Conservation (phyloP, 2,797 vertebrate species). For the Chaetodon trifasciatus region DNA sequence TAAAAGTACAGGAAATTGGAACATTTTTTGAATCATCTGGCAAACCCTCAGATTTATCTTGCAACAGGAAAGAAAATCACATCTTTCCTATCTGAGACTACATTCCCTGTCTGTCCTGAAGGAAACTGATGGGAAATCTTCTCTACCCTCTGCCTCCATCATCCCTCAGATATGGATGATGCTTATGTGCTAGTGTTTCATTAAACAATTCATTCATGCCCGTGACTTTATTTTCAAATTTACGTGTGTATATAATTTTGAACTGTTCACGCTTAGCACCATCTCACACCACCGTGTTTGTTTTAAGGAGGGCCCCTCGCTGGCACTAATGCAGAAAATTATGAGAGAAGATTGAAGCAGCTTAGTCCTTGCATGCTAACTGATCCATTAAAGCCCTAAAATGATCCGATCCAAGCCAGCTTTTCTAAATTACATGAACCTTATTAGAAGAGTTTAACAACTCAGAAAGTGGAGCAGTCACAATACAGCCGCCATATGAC, state of each 20-base stretch:
- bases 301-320: constrained; percentile 24
- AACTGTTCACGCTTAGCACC: constrained; percentile 3
- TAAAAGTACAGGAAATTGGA: not conserved
- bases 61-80: not conserved
- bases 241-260: not conserved
- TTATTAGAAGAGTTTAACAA: constrained; percentile 79
- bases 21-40: not conserved
- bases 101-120: not conserved
- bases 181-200: not conserved
- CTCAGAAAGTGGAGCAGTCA: constrained; percentile 72
- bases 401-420: constrained; percentile 72
- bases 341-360: constrained; percentile 58
- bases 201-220: not conserved
- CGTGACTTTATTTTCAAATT: not conserved
- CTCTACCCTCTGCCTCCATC: not conserved
- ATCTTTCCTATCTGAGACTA: not conserved
- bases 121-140: constrained; percentile 6
- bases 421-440: constrained; percentile 82
- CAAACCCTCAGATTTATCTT: not conserved
- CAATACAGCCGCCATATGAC: constrained; percentile 70
- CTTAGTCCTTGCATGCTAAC: constrained; percentile 81
- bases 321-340: constrained; percentile 47
- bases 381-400: constrained; percentile 81
- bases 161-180: not conserved
- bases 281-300: constrained; percentile 11